These are phyloP conservation scores for Oreochromis aureus DNA, from an alignment of 2,113 vertebrate species.

Conservation along the genomic window DNA sequence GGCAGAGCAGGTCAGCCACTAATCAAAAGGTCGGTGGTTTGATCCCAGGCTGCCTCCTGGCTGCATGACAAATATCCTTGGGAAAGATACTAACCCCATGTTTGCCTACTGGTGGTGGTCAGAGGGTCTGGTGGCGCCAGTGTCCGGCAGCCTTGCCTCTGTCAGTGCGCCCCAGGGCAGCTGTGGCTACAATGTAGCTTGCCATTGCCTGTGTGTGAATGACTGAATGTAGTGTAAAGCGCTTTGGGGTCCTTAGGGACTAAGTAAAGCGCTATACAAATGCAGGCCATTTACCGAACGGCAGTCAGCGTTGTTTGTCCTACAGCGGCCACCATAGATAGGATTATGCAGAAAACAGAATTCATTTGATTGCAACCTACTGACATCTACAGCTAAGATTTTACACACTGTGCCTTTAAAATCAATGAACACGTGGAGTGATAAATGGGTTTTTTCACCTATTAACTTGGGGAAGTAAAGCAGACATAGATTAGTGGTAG, in stretches of 20 bases:
- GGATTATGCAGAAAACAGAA: neutral
- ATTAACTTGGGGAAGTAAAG: neutral
- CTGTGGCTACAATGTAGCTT: neutral
- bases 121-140: neutral
- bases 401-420: neutral
- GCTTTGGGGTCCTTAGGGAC: neutral
- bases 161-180: neutral
- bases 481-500: neutral
- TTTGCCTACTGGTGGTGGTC: neutral
- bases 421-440: neutral
- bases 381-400: neutral
- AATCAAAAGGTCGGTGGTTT: accelerated
- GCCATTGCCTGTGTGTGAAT: neutral
- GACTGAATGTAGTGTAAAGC: neutral
- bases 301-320: neutral
- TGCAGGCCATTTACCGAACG: neutral
- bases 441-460: neutral
- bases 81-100: neutral
- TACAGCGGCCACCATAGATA: neutral
- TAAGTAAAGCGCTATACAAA: neutral
- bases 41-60: neutral
- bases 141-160: neutral
- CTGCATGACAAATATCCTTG: neutral
- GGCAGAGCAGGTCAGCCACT: neutral
- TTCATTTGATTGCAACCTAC: neutral